These are phyloP conservation scores for Drosophila ohnishii DNA, from an alignment of 1,140 invertebrate genomes.

Conservation along the genomic window DNA sequence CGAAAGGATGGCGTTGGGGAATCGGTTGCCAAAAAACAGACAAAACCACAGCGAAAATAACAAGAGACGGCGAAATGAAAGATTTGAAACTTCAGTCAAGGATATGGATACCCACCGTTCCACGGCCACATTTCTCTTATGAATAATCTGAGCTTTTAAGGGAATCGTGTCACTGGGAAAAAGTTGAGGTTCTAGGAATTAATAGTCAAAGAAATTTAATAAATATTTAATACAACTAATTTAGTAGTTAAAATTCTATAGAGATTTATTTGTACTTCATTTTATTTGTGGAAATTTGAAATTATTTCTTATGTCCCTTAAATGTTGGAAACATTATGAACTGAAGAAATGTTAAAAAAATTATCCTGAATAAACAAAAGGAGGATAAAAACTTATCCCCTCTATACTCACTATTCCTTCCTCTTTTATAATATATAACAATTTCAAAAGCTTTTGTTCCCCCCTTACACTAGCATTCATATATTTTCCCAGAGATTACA, in stretches of 20 bases:
- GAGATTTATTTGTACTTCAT: too few relatives aligned
- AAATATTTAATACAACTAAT: neutral
- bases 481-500: neutral
- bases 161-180: slow-evolving; percentile 4
- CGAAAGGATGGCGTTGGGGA: neutral
- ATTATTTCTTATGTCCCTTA: too few relatives aligned
- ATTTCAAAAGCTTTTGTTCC: neutral
- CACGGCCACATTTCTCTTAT: neutral
- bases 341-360: too few relatives aligned
- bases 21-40: slow-evolving; percentile 2
- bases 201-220: neutral
- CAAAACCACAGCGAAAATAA: slow-evolving; percentile 20
- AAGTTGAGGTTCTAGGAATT: neutral
- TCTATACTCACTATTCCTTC: too few relatives aligned
- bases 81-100: slow-evolving; percentile 10
- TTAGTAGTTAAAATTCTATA: too few relatives aligned
- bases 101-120: neutral
- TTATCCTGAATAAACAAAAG: too few relatives aligned
- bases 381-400: too few relatives aligned
- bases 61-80: slow-evolving; percentile 10
- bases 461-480: neutral
- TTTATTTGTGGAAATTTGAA: too few relatives aligned
- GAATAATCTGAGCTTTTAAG: slow-evolving; percentile 13
- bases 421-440: too few relatives aligned
- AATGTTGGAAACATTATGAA: too few relatives aligned